A percentile compares a stretch with the other conserved stretches of the same genome.
Conservation (phyloP, 2,888 invertebrate genomes). For the Campoletis raptor region DNA sequence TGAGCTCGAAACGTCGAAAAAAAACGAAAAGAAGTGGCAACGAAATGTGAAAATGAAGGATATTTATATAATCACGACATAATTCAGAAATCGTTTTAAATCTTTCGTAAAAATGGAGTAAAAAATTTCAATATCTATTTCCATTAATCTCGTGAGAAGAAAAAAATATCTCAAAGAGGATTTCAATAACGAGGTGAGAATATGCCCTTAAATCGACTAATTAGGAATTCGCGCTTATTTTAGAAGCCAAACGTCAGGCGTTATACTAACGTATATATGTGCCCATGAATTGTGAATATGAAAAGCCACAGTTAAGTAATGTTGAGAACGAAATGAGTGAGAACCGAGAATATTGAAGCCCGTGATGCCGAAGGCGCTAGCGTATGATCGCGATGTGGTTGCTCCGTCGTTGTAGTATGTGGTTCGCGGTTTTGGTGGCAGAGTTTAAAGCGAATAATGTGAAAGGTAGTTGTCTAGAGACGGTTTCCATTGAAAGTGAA, state of each 20-base stretch:
- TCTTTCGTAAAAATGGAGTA: no score
- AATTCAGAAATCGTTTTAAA: not conserved
- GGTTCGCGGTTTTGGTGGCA: constrained; percentile 35
- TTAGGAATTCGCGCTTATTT: not conserved
- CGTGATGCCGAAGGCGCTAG: not conserved
- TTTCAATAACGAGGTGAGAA: not conserved
- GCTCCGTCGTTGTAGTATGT: constrained; percentile 44
- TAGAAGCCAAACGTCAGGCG: not conserved
- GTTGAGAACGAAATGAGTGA: constrained; percentile 51
- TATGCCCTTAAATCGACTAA: not conserved
- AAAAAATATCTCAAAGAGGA: no score
- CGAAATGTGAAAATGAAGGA: no score
- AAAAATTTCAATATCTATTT: not conserved
- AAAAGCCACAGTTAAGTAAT: constrained; percentile 55
- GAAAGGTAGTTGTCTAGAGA: constrained; percentile 46
- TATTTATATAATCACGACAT: no score
- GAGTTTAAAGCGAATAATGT: constrained; percentile 9
- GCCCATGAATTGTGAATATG: constrained; percentile 43
- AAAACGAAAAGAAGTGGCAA: no score
- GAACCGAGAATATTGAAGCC: constrained; percentile 59
- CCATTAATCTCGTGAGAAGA: no score
- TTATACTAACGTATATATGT: not conserved
- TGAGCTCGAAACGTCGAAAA: no score
- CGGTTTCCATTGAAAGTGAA: constrained; percentile 52
- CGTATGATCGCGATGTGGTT: constrained; percentile 28